Evolutionary conservation across 1,140 invertebrate genomes (phyloP).

Genomic region (Caenorhabditis inopinata): DNA sequence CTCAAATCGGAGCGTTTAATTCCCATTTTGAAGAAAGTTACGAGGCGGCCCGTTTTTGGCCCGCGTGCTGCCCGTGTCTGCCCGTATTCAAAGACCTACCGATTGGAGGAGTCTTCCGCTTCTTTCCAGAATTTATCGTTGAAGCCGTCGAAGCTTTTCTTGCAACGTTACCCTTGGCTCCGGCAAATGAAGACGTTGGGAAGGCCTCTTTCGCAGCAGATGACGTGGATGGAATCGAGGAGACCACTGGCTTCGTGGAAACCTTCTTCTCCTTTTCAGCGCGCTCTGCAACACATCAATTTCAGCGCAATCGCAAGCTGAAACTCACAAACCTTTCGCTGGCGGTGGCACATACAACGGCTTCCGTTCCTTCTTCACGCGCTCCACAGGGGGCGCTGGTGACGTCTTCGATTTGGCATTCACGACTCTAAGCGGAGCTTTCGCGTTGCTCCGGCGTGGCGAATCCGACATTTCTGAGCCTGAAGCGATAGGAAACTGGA

Average conservation of each 20-base stretch:
- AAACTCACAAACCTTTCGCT: slow-evolving; percentile 35
- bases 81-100: background rate
- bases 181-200: slow-evolving; percentile 39
- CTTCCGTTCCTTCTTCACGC: slow-evolving; percentile 38
- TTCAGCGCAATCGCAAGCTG: too few relatives aligned
- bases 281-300: slow-evolving; percentile 34
- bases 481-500: background rate
- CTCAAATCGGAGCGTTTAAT: too few relatives aligned
- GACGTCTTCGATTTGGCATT: slow-evolving; percentile 29
- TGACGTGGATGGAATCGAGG: slow-evolving; percentile 9
- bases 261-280: slow-evolving; percentile 1
- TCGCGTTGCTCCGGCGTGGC: background rate
- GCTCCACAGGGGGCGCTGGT: slow-evolving; percentile 33
- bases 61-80: too few relatives aligned
- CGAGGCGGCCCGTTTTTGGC: too few relatives aligned
- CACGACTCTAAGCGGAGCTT: slow-evolving; percentile 31
- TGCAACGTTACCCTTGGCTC: background rate
- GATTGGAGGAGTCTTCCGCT: background rate
- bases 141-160: background rate
- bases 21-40: too few relatives aligned
- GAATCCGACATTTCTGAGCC: slow-evolving; percentile 20
- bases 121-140: background rate
- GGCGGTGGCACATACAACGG: slow-evolving; percentile 38
- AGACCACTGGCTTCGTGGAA: background rate
- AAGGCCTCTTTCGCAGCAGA: background rate